A percentile compares a stretch with the other conserved stretches of the same genome.
phyloP scores from a whole-genome alignment of 2,888 invertebrate species.

The Rhaphigaster nebulosa region DNA sequence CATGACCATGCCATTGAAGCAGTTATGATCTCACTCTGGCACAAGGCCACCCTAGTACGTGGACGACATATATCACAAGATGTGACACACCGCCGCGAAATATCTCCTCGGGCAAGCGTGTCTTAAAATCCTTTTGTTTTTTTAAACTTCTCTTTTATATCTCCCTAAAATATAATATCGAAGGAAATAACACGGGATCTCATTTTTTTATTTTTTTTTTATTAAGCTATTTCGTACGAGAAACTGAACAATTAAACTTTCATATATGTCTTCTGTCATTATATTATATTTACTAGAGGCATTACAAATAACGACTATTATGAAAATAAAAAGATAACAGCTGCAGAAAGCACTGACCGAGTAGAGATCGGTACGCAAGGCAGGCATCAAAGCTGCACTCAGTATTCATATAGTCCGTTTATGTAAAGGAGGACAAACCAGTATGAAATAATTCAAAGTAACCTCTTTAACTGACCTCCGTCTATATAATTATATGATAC shows the following conservation, averaged over 20 bases:
- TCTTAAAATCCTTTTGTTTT: neutral
- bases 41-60: neutral
- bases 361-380: neutral
- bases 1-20: neutral
- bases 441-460: conserved; percentile 29
- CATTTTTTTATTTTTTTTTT: too few relatives aligned
- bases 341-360: neutral
- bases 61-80: neutral
- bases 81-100: neutral
- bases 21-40: neutral
- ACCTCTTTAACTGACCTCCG: neutral
- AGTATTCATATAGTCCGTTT: neutral
- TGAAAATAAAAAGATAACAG: neutral
- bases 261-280: neutral
- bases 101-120: neutral
- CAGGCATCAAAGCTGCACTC: neutral
- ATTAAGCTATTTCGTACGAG: neutral
- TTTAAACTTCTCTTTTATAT: neutral
- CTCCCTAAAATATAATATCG: neutral
- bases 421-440: conserved; percentile 43
- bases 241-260: neutral
- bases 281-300: neutral
- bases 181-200: neutral
- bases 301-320: neutral
- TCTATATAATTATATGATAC: neutral